Conservation (phyloP, 2,888 invertebrate genomes). For the Torymus texanus region DNA sequence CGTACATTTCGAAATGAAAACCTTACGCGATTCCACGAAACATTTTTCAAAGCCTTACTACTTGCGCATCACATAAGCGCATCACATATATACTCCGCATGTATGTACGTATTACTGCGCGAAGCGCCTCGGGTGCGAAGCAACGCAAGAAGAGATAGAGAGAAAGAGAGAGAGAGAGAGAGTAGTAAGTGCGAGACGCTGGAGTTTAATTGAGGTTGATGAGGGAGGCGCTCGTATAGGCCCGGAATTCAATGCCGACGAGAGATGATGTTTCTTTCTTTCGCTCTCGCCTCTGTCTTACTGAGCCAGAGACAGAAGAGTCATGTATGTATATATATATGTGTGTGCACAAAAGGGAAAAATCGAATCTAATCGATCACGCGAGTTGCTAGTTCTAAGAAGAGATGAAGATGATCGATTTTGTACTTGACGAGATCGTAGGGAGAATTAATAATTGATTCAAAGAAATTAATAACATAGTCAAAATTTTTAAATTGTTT, state of each 20-base stretch:
- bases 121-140: conserved; percentile 71
- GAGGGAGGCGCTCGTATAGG: conserved; percentile 75
- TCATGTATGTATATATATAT: background rate
- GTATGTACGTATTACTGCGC: background rate
- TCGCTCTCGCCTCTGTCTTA: conserved; percentile 54
- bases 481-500: no score
- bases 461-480: no score
- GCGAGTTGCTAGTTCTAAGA: no score
- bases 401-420: no score
- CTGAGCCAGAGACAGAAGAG: background rate
- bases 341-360: background rate
- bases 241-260: conserved; percentile 74
- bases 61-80: no score
- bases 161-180: conserved; percentile 54
- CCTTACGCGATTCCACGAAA: background rate
- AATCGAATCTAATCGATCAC: conserved; percentile 33
- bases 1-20: background rate
- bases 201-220: conserved; percentile 75
- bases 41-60: conserved; percentile 1
- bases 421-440: no score
- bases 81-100: no score
- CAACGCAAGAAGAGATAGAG: conserved; percentile 28
- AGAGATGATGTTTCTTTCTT: conserved; percentile 68
- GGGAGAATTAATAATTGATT: no score
- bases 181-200: conserved; percentile 71